Conservation (phyloP, 2,888 invertebrate genomes). For the Halictus ligatus region DNA sequence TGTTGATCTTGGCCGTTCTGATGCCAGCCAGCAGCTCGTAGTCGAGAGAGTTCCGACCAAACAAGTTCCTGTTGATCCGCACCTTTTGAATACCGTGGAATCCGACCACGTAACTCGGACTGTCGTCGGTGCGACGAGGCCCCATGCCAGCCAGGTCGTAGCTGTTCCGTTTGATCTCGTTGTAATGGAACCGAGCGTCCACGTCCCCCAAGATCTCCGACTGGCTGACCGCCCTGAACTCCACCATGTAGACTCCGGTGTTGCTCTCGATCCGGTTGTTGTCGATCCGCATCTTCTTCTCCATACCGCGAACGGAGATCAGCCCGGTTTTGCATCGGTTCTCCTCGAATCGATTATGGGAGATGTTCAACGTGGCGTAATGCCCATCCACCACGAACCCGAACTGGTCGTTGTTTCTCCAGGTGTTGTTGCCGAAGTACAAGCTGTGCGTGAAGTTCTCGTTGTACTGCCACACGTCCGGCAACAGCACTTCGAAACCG, state of each 20-base stretch:
- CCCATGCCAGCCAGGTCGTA: conserved; percentile 83
- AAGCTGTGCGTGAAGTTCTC: conserved; percentile 97
- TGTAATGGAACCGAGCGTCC: conserved; percentile 91
- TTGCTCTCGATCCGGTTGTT: conserved; percentile 93
- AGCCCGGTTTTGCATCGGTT: conserved; percentile 94
- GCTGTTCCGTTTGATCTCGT: conserved; percentile 91
- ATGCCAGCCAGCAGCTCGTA: conserved; percentile 97
- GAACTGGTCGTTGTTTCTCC: conserved; percentile 94
- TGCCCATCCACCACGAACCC: conserved; percentile 95
- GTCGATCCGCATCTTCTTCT: conserved; percentile 95
- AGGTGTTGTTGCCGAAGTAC: conserved; percentile 94
- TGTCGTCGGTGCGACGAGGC: conserved; percentile 80
- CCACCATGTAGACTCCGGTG: conserved; percentile 92
- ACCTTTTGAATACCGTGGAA: conserved; percentile 98
- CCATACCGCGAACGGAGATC: conserved; percentile 96
- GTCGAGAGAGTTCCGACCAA: conserved; percentile 92
- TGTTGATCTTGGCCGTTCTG: conserved; percentile 94
- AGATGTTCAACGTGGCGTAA: conserved; percentile 95
- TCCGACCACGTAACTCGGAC: conserved; percentile 93
- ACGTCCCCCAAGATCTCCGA: conserved; percentile 96
- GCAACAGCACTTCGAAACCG: conserved; percentile 95
- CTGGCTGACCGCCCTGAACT: conserved; percentile 95
- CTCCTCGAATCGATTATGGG: conserved; percentile 92
- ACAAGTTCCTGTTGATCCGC: conserved; percentile 94
- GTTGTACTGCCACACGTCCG: conserved; percentile 98